A percentile compares a stretch with the other conserved stretches of the same genome.
phyloP scores from a whole-genome alignment of 2,888 invertebrate species.

The Blastobasis adustella region DNA sequence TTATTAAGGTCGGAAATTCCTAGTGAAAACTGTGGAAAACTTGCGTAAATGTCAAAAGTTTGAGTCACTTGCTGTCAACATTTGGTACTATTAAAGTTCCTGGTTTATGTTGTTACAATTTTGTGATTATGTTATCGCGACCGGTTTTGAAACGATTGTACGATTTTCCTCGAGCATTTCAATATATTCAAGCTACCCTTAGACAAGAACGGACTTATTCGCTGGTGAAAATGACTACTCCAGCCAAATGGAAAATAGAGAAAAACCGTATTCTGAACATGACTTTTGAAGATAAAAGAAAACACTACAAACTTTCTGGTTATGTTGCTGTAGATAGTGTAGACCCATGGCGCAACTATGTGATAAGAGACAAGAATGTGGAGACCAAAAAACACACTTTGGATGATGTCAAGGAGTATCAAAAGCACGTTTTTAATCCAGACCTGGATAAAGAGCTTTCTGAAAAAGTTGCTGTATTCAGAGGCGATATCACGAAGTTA shows the following conservation, averaged over 20 bases:
- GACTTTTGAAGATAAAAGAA: slow-evolving; percentile 69
- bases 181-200: too few species aligned
- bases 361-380: slow-evolving; percentile 42
- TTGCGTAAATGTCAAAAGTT: too few species aligned
- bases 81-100: too few species aligned
- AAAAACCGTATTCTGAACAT: slow-evolving; percentile 70
- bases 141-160: too few species aligned
- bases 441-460: slow-evolving; percentile 58
- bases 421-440: slow-evolving; percentile 40
- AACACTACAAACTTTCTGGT: slow-evolving; percentile 54
- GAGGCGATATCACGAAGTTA: slow-evolving; percentile 88
- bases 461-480: slow-evolving; percentile 79
- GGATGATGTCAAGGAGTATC: slow-evolving; percentile 49
- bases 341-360: slow-evolving; percentile 74
- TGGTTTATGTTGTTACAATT: too few species aligned
- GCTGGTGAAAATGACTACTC: slow-evolving; percentile 48
- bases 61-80: too few species aligned
- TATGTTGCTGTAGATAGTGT: slow-evolving; percentile 59
- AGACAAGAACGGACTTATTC: too few species aligned
- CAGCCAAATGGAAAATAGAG: slow-evolving; percentile 59
- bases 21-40: too few species aligned
- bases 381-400: slow-evolving; percentile 44
- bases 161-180: too few species aligned
- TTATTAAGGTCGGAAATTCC: too few species aligned
- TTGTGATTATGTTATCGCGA: too few species aligned